Evolutionary conservation across 2,797 vertebrate species (phyloP).

Genomic region (Aythya fuligula): DNA sequence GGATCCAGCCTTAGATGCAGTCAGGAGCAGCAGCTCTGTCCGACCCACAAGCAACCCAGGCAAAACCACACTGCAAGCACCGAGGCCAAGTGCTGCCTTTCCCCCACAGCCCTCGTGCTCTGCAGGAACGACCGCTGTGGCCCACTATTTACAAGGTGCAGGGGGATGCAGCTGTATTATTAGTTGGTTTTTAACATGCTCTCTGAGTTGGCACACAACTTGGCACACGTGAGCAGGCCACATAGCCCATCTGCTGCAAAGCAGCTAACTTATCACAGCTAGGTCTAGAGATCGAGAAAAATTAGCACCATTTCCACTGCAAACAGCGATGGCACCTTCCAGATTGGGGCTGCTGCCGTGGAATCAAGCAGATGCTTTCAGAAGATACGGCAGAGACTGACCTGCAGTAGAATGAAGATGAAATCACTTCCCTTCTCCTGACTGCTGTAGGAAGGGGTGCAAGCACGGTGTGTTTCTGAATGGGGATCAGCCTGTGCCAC

Average conservation of each 20-base stretch:
- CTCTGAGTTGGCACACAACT: background rate
- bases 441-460: background rate
- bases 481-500: accelerated
- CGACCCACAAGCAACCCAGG: background rate
- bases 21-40: background rate
- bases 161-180: background rate
- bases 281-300: background rate
- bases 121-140: background rate
- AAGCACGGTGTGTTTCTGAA: accelerated
- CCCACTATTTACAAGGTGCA: background rate
- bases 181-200: background rate
- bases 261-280: too few relatives aligned
- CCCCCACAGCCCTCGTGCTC: too few relatives aligned
- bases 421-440: background rate
- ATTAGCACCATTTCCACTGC: background rate
- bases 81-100: background rate
- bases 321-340: background rate
- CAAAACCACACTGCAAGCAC: accelerated
- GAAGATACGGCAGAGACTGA: background rate
- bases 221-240: too few relatives aligned
- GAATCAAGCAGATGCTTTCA: background rate
- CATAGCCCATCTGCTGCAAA: background rate
- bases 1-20: background rate
- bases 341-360: background rate
- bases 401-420: background rate